Evolutionary conservation across 2,113 vertebrate species (phyloP), one percentile per base, ranked within the genome.

Genomic region (Cephalophus harveyi): DNA sequence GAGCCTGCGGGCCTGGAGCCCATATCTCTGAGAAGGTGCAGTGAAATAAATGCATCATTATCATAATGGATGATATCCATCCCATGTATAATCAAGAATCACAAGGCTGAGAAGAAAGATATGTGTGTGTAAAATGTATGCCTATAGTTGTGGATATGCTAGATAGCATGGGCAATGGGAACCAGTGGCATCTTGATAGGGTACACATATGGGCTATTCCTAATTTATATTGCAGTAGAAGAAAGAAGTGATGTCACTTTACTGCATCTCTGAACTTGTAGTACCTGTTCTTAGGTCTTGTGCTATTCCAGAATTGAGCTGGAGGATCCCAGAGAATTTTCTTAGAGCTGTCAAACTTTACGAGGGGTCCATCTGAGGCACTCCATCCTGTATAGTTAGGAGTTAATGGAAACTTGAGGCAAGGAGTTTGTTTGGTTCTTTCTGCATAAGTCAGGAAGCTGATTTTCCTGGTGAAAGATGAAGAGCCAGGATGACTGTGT

Each of bases 381-480:
- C 25, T 52, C 3, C 15, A 27, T 71, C 60, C 28, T 54, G 14
- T 9, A 78, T 13, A 86, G 16, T 91, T 7, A 85, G 59, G 60
- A 64, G 67, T 27, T 52, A 83, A 55, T 83, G 28, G 33, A 62
- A 85, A n/a, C 85, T 81, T 86, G 46, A 95, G 28, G 40, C 5
- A 91, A 30, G 25, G 36, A 43, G 3, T 91, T 89, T 33, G 16
- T 87, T 83, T 89, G 78, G 3, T 62, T 62, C 36, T 94, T 95
- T 89, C 33, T 48, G 11, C 9, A 25, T 59, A 57, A 89, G 40
- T 48, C 57, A 74, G 7, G 13, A 28, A 17, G 4, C 40, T 93
- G n/a, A 57, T 95, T 91, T 87, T 85, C 21, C 40, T 93, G 57
- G 81, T 95, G 87, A 93, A 74, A 83, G 36, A 55, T 85, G n/a